Evolutionary conservation across 2,797 vertebrate species (phyloP).

Genomic region (Oreortyx pictus): DNA sequence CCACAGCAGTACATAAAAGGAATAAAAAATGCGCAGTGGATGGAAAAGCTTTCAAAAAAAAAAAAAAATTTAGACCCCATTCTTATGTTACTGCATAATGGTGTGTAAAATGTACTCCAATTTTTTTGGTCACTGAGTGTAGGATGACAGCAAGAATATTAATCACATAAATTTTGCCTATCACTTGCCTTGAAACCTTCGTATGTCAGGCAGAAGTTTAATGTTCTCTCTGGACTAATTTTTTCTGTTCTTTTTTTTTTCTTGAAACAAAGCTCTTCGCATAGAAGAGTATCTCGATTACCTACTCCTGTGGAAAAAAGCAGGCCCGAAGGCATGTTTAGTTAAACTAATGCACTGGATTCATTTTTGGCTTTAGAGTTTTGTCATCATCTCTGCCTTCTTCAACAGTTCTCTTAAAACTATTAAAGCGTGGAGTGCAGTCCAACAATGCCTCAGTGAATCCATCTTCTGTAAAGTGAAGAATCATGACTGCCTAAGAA

Average conservation of each 20-base stretch:
- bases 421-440: constrained; percentile 27
- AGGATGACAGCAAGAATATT: constrained; percentile 42
- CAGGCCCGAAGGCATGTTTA: neutral
- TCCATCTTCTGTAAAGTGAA: constrained; percentile 35
- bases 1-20: constrained; percentile 62
- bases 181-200: constrained; percentile 48
- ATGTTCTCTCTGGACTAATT: neutral
- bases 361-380: constrained; percentile 52
- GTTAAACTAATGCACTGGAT: neutral
- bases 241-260: neutral
- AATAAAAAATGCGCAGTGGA: constrained; percentile 65
- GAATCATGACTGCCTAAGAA: constrained; percentile 21
- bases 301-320: neutral
- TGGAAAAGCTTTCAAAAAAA: constrained; percentile 51
- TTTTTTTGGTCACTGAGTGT: constrained; percentile 49
- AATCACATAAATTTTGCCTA: constrained; percentile 40
- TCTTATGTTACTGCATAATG: constrained; percentile 25
- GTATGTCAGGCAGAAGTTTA: neutral
- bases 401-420: constrained; percentile 55
- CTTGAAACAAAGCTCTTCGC: neutral
- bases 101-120: constrained; percentile 56
- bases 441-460: constrained; percentile 20
- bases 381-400: constrained; percentile 52
- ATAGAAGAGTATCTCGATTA: constrained; percentile 15
- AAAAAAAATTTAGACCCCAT: constrained; percentile 15